Evolutionary conservation across 2,888 invertebrate species (phyloP).

Genomic region (Cerastis leucographa): DNA sequence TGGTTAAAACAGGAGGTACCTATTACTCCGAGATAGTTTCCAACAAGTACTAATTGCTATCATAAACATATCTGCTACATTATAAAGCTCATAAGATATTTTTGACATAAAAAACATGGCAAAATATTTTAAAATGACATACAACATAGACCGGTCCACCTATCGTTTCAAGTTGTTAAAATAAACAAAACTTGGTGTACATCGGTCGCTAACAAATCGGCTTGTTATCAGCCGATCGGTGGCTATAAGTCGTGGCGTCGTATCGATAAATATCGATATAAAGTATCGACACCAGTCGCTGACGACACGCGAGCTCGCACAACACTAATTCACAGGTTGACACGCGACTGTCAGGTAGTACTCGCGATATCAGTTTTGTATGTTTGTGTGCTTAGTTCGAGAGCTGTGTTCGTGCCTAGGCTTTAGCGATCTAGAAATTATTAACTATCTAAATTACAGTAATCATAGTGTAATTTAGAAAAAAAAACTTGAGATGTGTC

Average conservation of each 20-base stretch:
- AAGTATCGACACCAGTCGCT: slow-evolving; percentile 79
- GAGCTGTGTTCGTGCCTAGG: slow-evolving; percentile 39
- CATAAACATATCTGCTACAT: slow-evolving; percentile 19
- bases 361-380: slow-evolving; percentile 68
- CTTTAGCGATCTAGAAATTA: not conserved
- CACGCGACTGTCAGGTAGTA: slow-evolving; percentile 71
- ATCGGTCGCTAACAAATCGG: slow-evolving; percentile 84
- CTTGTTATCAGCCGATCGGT: slow-evolving; percentile 85
- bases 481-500: too few species aligned
- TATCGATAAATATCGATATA: slow-evolving; percentile 85
- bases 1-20: not conserved
- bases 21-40: not conserved
- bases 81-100: slow-evolving; percentile 32
- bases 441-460: not conserved
- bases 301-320: slow-evolving; percentile 78
- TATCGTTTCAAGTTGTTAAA: slow-evolving; percentile 67
- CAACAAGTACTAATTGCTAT: slow-evolving; percentile 18
- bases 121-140: slow-evolving; percentile 52
- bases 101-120: slow-evolving; percentile 26
- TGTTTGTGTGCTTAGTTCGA: slow-evolving; percentile 57
- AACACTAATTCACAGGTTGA: slow-evolving; percentile 80
- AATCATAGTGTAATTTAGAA: too few species aligned
- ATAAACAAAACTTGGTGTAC: slow-evolving; percentile 76
- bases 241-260: slow-evolving; percentile 84
- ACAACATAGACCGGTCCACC: slow-evolving; percentile 52